Base-by-base conservation (phyloP, 2,113 vertebrate genomes). In the Silurus asotus region DNA sequence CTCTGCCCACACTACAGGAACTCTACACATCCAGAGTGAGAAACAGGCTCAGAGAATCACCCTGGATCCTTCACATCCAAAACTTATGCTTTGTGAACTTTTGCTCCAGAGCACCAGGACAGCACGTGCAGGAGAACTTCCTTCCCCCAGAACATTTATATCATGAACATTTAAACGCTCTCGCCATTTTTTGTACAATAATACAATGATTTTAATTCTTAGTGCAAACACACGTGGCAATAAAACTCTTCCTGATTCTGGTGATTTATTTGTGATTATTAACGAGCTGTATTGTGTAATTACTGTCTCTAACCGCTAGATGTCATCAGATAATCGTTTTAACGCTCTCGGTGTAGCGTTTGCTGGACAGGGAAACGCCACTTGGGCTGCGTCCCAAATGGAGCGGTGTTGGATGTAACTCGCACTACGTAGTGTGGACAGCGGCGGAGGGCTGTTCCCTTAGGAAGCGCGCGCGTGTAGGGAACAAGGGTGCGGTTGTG, bases 311-410 rank as follows among this genome's bases (percentile, higher is more conserved):
- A 49, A 4, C 83, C 94, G 0, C 0, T 6, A 8, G 84, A 76
- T 15, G 92, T 85, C 93, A 10, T 89, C 82, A 37, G 37, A 69
- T 58, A 37, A 67, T 9, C 65, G 58, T 75, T 93, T 82, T 79
- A 81, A 62, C 45, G 82, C 56, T 61, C 56, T 69, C n/a, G 75
- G 75, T 77, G 4, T 77, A 0, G 2, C 20, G 5, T 55, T 25
- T 25, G 19, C 14, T 25, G 11, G 23, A 11, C 74, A 49, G 74
- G 14, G 3, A n/a, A 25, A 17, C 6, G 11, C 15, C 5, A n/a
- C 19, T 10, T 37, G 55, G 55, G 17, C 56, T 10, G 55, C 10
- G 6, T 59, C 28, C 28, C 25, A 9, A 79, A 79, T 59, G 25
- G 55, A 79, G 76, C 25, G 8, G 5, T 37, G 10, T 20, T 10